Conservation (phyloP, 2,113 vertebrate species). For the Mugil cephalus region DNA sequence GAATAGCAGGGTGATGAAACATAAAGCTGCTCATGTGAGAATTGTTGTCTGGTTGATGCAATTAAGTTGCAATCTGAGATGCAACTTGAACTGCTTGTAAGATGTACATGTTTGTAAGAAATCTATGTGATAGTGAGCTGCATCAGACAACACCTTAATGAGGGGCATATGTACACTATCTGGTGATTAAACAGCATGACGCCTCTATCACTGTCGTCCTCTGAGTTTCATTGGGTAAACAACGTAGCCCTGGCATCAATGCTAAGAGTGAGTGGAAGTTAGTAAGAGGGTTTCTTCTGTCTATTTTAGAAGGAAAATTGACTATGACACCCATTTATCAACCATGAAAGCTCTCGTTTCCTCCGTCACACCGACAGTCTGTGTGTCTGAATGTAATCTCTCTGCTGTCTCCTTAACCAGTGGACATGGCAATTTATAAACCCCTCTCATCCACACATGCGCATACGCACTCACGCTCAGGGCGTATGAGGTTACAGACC, state of each 20-base stretch:
- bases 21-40: no score
- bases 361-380: conserved; percentile 9
- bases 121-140: no score
- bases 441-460: neutral
- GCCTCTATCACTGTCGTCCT: neutral
- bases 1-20: no score
- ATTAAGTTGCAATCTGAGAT: no score
- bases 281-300: neutral
- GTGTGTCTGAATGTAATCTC: conserved; percentile 3
- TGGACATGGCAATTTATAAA: neutral
- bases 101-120: no score
- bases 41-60: no score
- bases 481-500: neutral
- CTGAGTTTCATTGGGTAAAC: conserved; percentile 11
- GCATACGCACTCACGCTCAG: neutral
- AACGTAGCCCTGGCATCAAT: neutral
- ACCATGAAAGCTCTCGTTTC: neutral
- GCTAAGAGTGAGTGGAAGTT: neutral
- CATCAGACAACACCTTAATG: no score
- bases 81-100: no score
- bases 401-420: conserved; percentile 1
- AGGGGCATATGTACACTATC: neutral
- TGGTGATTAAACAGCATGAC: neutral
- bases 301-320: conserved; percentile 8
- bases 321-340: conserved; percentile 19